These are phyloP conservation scores for Aix galericulata DNA, from an alignment of 2,113 vertebrate species.

Conservation along the genomic window DNA sequence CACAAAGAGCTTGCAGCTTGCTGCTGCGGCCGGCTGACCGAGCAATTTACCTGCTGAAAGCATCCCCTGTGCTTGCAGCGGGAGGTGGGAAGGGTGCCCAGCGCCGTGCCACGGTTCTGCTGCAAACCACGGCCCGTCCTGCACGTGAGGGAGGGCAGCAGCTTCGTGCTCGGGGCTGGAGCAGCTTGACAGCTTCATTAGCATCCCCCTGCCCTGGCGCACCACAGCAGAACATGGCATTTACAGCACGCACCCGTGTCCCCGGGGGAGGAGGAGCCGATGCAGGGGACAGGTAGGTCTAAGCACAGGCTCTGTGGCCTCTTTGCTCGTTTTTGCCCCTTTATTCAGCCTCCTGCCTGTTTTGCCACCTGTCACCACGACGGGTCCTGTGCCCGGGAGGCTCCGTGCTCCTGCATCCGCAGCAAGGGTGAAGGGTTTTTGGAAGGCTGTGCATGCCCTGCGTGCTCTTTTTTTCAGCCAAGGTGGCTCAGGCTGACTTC, in stretches of 20 bases:
- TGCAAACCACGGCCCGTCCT: not conserved
- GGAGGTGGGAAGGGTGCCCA: not conserved
- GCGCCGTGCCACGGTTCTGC: not conserved
- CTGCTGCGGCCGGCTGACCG: not conserved
- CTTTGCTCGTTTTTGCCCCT: not conserved
- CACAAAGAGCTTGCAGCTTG: not conserved
- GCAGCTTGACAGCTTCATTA: not conserved
- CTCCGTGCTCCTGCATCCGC: not conserved
- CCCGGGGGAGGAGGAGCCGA: not conserved
- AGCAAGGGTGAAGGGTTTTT: not conserved
- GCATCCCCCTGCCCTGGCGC: fast-evolving
- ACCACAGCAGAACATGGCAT: fast-evolving
- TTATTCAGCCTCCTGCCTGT: not conserved
- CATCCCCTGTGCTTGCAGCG: not conserved
- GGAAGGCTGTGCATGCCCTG: not conserved
- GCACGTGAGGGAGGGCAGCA: fast-evolving
- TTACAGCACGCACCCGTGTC: not conserved
- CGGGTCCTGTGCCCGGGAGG: not conserved
- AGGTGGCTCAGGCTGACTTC: not conserved
- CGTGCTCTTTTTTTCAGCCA: not conserved
- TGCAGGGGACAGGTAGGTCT: not conserved
- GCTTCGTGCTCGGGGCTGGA: not conserved
- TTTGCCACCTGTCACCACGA: not conserved
- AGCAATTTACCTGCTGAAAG: not conserved
- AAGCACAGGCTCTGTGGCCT: not conserved